Evolutionary conservation across 2,797 vertebrate species (phyloP).

Genomic region (Pipistrellus pygmaeus): DNA sequence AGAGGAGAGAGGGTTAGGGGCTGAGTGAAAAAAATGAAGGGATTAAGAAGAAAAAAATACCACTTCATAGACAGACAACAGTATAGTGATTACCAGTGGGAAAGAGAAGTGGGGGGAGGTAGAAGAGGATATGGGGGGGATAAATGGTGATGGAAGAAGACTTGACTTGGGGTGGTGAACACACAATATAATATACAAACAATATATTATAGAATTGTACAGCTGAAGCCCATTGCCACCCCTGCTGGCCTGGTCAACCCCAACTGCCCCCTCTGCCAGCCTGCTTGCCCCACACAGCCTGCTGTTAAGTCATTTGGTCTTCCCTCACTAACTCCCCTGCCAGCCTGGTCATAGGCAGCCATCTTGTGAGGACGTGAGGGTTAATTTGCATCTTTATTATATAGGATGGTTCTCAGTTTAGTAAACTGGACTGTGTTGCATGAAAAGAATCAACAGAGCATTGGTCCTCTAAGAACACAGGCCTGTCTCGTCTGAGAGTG

Average conservation of each 20-base stretch:
- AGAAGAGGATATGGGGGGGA: background rate
- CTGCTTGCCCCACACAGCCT: no score
- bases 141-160: background rate
- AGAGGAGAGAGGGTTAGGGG: background rate
- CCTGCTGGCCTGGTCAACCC: no score
- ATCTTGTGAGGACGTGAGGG: no score
- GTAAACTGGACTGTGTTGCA: rapidly evolving
- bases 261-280: no score
- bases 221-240: background rate
- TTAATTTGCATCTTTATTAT: no score
- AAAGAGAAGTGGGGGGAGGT: background rate
- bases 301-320: no score
- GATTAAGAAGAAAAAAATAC: background rate
- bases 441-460: background rate
- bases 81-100: background rate
- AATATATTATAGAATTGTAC: background rate
- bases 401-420: background rate
- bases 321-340: no score
- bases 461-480: background rate
- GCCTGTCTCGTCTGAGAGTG: background rate
- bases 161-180: background rate
- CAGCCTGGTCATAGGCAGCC: no score
- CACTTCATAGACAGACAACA: background rate
- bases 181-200: background rate
- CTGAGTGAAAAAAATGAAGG: background rate